Evolutionary conservation across 2,113 vertebrate genomes (phyloP).

Genomic region (Chaenogobius annularis): DNA sequence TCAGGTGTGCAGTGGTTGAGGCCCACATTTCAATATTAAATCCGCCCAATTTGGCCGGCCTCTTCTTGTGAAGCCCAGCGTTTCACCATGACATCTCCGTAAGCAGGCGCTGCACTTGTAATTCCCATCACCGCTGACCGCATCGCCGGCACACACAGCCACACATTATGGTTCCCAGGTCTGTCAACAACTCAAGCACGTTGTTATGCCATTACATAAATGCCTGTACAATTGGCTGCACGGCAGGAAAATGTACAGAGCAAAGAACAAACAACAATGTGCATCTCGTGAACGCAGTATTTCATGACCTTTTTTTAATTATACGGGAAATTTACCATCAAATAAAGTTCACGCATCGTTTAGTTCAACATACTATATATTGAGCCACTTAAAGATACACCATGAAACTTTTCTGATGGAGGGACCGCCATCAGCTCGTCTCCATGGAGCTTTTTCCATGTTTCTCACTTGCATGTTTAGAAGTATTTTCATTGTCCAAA

Average conservation of each 20-base stretch:
- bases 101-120: conserved; percentile 25
- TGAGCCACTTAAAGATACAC: neutral
- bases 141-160: conserved; percentile 21
- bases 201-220: neutral
- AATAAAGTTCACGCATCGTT: neutral
- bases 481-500: too few species aligned
- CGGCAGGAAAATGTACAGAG: neutral
- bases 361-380: neutral
- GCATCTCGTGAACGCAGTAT: neutral
- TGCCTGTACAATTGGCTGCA: neutral
- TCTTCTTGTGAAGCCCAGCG: conserved; percentile 12
- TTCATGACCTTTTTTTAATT: neutral
- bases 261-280: neutral
- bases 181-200: conserved; percentile 10
- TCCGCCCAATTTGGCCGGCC: conserved; percentile 29
- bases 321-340: neutral
- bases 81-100: conserved; percentile 16
- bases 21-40: conserved; percentile 31
- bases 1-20: conserved; percentile 1
- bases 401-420: too few species aligned
- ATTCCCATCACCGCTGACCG: conserved; percentile 32
- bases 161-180: conserved; percentile 8
- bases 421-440: too few species aligned
- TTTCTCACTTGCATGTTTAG: too few species aligned
- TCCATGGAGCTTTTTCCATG: too few species aligned